Base-by-base conservation (phyloP, 2,113 vertebrate species). In the Ammodytes marinus region DNA sequence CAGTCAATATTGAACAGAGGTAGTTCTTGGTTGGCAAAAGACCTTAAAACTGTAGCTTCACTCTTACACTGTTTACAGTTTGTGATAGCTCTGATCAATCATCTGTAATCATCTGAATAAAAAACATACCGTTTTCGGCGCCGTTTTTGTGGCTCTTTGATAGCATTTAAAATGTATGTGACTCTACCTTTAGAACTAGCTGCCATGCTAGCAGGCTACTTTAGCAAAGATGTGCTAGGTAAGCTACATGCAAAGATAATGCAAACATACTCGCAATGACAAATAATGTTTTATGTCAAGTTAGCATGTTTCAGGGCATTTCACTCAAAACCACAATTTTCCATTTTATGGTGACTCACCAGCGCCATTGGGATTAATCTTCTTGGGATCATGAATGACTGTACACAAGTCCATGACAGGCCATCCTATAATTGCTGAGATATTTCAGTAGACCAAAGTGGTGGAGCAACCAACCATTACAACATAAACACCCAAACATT, bases 401-500 rank as follows among this genome's bases (percentile, higher is more conserved):
- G 15, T 14, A 13, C 5, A 64, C 35, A 12, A 5, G 10, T 6
- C 12, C 3, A 13, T 61, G 46, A 3, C 4, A 45, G 2, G 37
- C 8, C 42, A 54, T 57, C 19, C 27, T 17, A 63, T 14, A 50
- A 9, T 39, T 61, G 46, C 15, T 27, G 19, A 55, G 0, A 8
- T 39, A n/a, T 75, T 8, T 69, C 58, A 46, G 9, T 64, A 2
- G 6, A 14, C 14, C 8, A 64, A 37, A 53, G 65, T 3, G 4
- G 19, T 35, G 19, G 4, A 39, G 3, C 58, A 14, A 49, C 17
- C 14, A 54, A 46, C 27, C 0, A 83, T 83, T 86, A 79, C 57
- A 82, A 45, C 88, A 76, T 67, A 69, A 86, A 69, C n/a, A 75
- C n/a, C 35, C 12, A 49, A 35, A 27, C 14, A 45, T 69, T 72